Evolutionary conservation across 92 coral and sea anemone species (phyloP).

Genomic region (Phymanthus crucifer): DNA sequence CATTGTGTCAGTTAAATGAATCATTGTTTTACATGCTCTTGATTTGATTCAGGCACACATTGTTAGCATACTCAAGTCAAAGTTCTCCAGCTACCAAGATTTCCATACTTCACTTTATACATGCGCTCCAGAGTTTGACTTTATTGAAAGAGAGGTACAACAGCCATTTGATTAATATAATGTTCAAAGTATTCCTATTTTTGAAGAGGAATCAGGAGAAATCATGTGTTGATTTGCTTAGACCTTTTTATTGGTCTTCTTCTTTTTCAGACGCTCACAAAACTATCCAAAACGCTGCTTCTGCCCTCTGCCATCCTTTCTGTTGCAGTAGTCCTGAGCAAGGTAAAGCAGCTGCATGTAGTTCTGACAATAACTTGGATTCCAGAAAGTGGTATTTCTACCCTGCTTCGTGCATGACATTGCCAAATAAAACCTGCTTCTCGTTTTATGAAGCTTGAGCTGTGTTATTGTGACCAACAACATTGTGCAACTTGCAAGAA

Average conservation of each 20-base stretch:
- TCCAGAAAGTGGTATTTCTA: too few species aligned
- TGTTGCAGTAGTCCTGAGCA: slow-evolving; percentile 49
- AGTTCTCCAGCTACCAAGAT: slow-evolving; percentile 86
- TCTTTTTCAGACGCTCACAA: slow-evolving; percentile 58
- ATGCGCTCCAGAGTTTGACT: slow-evolving; percentile 98
- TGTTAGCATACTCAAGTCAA: slow-evolving; percentile 87
- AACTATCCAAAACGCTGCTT: slow-evolving; percentile 79
- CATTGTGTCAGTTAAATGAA: too few species aligned
- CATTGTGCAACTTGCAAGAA: too few species aligned
- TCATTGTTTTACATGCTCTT: too few species aligned
- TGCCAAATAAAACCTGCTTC: too few species aligned
- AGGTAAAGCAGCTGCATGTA: slow-evolving; percentile 49
- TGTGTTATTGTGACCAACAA: too few species aligned
- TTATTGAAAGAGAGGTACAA: slow-evolving; percentile 80
- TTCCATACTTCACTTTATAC: slow-evolving; percentile 94
- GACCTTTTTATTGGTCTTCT: not conserved
- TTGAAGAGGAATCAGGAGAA: not conserved
- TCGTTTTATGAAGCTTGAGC: too few species aligned
- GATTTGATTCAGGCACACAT: slow-evolving; percentile 79
- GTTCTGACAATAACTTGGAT: not conserved
- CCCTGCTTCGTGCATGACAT: too few species aligned
- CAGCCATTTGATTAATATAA: too few species aligned
- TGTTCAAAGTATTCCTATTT: not conserved
- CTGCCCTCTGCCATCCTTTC: slow-evolving; percentile 75
- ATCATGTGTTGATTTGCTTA: not conserved